Evolutionary conservation across 2,113 vertebrate species (phyloP), one percentile per base, ranked within the genome.

Genomic region (Hassar affinis): DNA sequence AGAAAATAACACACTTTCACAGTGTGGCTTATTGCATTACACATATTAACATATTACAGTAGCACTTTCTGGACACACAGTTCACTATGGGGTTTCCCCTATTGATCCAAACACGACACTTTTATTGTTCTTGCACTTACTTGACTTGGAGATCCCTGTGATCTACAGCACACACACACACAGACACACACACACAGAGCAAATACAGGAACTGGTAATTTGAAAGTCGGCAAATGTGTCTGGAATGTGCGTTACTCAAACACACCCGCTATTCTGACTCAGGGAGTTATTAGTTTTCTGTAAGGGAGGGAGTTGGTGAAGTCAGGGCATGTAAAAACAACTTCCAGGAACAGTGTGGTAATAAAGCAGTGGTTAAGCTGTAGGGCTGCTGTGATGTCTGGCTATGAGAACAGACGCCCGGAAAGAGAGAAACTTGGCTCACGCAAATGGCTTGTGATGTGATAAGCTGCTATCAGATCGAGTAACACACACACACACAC

Each of bases 231-330:
- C n/a, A 15, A 75, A 82, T 82, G 56, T 47, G 64, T 79, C 76
- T 79, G 83, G 83, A 72, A 84, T 84, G 83, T 68, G 74, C n/a
- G 56, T 84, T 84, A 84, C 76, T 84, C 83, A 79, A 59, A 47
- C 75, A 84, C 62, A 69, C 76, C 82, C 42, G 15, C 64, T 49
- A 18, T 69, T 79, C 52, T 69, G 42, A 71, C 54, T 72, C 77
- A 84, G 83, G 64, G 54, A 69, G 51, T 72, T 71, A 84, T 84
- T 79, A 71, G 82, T 77, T 33, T 77, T 57, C 82, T 56, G 69
- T 18, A 59, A 82, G 49, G 69, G 69, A 75, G 56, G 42, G 78
- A 64, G 78, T 4, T 79, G 49, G 42, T 79, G 76, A 30, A 79
- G 64, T 68, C 77, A 72, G 77, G 77, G 77, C 83, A 84, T 79